These are phyloP conservation scores for Drosophila cardini DNA, from an alignment of 1,140 invertebrate genomes.

Conservation along the genomic window DNA sequence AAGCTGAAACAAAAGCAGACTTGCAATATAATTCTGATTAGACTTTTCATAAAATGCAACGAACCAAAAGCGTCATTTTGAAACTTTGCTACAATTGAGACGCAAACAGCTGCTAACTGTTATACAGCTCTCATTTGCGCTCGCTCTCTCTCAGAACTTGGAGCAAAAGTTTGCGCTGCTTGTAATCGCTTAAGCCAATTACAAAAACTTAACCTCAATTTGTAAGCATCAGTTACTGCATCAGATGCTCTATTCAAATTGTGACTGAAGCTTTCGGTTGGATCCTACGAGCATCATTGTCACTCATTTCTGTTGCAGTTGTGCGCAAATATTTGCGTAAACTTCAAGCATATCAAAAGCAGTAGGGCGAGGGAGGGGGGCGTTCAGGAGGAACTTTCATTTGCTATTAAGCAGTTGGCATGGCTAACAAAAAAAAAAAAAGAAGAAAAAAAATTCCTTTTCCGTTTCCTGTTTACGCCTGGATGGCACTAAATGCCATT, in stretches of 20 bases:
- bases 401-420: conserved; percentile 1
- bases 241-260: conserved; percentile 34
- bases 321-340: conserved; percentile 48
- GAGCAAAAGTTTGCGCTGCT: conserved; percentile 61
- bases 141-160: no score
- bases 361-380: no score
- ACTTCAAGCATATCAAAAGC: conserved; percentile 26
- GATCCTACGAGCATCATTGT: conserved; percentile 25
- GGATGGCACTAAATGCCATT: conserved; percentile 62
- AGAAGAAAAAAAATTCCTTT: conserved; percentile 21
- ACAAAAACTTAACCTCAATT: conserved; percentile 77
- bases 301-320: conserved; percentile 60
- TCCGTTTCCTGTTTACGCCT: conserved; percentile 56
- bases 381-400: not conserved
- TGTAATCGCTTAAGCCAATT: conserved; percentile 79
- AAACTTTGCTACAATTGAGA: not conserved
- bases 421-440: conserved; percentile 18
- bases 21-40: conserved; percentile 15
- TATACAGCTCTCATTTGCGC: conserved; percentile 19
- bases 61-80: not conserved
- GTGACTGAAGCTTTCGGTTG: conserved; percentile 1
- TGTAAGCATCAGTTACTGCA: conserved; percentile 28
- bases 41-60: conserved; percentile 2
- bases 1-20: conserved; percentile 17
- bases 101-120: not conserved